phyloP scores from a whole-genome alignment of 2,797 vertebrate species.

The Clarias laeviceps region DNA sequence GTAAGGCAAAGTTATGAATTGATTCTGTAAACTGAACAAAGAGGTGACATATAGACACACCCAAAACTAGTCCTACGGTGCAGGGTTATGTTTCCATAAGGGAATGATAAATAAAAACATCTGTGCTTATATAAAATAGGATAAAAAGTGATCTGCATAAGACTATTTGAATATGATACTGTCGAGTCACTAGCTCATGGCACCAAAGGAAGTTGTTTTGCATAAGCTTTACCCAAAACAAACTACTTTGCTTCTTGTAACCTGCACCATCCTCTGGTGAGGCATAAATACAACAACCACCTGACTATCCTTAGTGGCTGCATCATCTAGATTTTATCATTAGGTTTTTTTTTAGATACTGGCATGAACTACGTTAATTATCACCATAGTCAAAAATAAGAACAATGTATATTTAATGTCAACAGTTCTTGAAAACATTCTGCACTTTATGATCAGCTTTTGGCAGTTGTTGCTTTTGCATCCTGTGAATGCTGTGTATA shows the following conservation, averaged over 20 bases:
- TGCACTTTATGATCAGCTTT: conserved; percentile 41
- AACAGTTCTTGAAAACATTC: conserved; percentile 11
- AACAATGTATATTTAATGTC: background rate
- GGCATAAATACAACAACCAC: background rate
- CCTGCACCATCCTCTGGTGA: too few species aligned
- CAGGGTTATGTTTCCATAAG: background rate
- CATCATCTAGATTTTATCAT: background rate
- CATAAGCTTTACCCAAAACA: background rate
- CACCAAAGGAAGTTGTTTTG: background rate
- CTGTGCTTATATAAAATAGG: background rate
- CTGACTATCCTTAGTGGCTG: background rate
- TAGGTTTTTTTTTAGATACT: background rate
- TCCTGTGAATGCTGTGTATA: conserved; percentile 19
- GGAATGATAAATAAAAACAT: conserved; percentile 12
- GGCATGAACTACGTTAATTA: background rate
- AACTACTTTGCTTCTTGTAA: background rate
- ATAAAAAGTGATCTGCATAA: background rate
- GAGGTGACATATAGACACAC: background rate
- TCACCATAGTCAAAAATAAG: background rate
- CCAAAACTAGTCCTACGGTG: background rate
- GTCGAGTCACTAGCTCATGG: background rate
- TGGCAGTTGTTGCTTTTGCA: conserved; percentile 3
- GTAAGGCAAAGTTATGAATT: background rate
- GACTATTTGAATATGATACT: conserved; percentile 1
- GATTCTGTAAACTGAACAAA: background rate